A percentile compares a stretch with the other conserved stretches of the same genome.
Evolutionary conservation across 37 sponge, comb jelly and placozoan species (phyloP).

Genomic region (Eunapius fragilis): DNA sequence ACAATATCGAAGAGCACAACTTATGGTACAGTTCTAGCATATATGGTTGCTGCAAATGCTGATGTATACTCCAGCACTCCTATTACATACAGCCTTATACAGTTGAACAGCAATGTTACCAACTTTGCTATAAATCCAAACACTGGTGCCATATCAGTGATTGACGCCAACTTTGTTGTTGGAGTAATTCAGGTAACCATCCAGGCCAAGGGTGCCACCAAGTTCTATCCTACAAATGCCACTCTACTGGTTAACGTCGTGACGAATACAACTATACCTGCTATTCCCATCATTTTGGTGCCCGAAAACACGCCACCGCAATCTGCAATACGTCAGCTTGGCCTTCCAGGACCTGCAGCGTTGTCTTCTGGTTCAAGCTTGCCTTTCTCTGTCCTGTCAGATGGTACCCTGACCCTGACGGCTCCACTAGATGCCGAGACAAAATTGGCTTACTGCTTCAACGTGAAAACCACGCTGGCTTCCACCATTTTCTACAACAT

Average conservation of each 20-base stretch:
- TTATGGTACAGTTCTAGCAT: constrained; percentile 45
- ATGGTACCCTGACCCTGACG: constrained; percentile 29
- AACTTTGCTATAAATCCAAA: constrained; percentile 34
- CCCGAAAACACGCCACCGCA: constrained; percentile 10
- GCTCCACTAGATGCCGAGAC: constrained; percentile 38
- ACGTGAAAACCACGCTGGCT: not conserved
- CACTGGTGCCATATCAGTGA: constrained; percentile 46
- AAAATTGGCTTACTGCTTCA: constrained; percentile 25
- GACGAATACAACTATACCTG: not conserved
- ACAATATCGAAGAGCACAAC: constrained; percentile 31
- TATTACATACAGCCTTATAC: constrained; percentile 28
- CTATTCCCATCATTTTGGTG: constrained; percentile 1
- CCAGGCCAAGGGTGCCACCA: constrained; percentile 43
- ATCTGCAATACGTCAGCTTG: not conserved
- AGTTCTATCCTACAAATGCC: constrained; percentile 1
- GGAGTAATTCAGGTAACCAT: constrained; percentile 32
- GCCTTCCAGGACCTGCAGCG: not conserved
- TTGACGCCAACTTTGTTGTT: not conserved
- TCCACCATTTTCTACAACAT: constrained; percentile 19
- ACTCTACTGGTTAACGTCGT: constrained; percentile 16
- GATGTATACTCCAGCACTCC: constrained; percentile 24
- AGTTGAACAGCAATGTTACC: not conserved
- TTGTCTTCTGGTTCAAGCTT: not conserved
- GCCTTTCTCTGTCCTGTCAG: not conserved
- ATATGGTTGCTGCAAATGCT: constrained; percentile 52